A percentile compares a stretch with the other conserved stretches of the same genome.
phyloP scores from a whole-genome alignment of 1,140 invertebrate genomes.

The Caenorhabditis briggsae region DNA sequence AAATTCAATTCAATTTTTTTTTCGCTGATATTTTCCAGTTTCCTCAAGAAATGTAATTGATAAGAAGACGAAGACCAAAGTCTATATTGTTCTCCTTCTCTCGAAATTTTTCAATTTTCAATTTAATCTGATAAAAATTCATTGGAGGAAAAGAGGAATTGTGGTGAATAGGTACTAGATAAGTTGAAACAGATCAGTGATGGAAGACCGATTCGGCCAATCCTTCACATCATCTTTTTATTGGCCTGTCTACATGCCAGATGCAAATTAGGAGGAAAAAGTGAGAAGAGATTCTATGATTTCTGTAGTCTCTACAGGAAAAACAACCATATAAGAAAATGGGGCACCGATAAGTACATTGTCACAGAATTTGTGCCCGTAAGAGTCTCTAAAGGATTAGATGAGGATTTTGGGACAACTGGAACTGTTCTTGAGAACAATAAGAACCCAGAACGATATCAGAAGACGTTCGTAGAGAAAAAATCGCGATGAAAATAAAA shows the following conservation, averaged over 20 bases:
- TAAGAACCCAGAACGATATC: background rate
- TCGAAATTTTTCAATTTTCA: background rate
- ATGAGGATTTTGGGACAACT: background rate
- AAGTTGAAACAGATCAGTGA: background rate
- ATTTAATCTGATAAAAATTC: background rate
- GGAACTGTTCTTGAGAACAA: slow-evolving; percentile 9
- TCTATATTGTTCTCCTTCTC: background rate
- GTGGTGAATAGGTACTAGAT: background rate
- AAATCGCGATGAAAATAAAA: background rate
- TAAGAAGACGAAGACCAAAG: too few species aligned
- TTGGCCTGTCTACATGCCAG: background rate
- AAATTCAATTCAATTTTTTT: background rate
- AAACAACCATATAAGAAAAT: background rate
- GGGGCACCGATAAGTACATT: background rate
- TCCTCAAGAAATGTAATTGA: background rate
- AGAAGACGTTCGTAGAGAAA: slow-evolving; percentile 18
- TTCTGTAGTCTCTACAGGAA: slow-evolving; percentile 2
- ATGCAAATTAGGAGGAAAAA: slow-evolving; percentile 1
- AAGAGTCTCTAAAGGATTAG: background rate
- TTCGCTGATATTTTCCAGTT: background rate
- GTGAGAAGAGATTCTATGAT: background rate
- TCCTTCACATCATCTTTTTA: slow-evolving; percentile 2
- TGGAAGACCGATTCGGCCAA: background rate
- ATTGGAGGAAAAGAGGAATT: background rate
- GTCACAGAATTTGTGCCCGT: background rate